Conservation (phyloP, 2,797 vertebrate species). For the Chaenodraco wilsoni region DNA sequence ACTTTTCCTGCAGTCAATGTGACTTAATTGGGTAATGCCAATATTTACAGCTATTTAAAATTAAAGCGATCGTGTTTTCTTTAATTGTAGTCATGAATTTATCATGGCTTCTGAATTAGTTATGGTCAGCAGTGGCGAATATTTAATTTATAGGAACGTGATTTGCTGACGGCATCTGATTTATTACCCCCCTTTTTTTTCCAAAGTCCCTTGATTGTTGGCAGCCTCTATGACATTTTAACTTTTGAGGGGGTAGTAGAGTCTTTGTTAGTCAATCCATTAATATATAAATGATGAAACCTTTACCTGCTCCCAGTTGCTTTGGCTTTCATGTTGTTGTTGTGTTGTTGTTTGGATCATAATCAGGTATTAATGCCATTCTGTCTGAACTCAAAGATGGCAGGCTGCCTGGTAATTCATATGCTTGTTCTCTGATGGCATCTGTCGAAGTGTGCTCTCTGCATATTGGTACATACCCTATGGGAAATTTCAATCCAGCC, state of each 20-base stretch:
- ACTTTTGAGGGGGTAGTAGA: constrained; percentile 78
- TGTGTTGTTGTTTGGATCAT: constrained; percentile 89
- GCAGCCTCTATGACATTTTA: constrained; percentile 82
- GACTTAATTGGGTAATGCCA: constrained; percentile 86
- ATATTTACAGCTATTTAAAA: constrained; percentile 88
- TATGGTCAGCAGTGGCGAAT: constrained; percentile 85
- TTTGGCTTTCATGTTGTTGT: constrained; percentile 90
- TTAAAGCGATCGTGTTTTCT: constrained; percentile 85
- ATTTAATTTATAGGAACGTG: constrained; percentile 84
- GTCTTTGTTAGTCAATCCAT: constrained; percentile 89
- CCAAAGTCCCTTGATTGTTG: constrained; percentile 78
- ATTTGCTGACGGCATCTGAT: constrained; percentile 84
- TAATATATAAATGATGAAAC: constrained; percentile 90
- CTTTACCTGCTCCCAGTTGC: constrained; percentile 90
- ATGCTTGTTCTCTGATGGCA: constrained; percentile 91
- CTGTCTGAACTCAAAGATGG: constrained; percentile 89
- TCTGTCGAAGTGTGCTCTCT: constrained; percentile 89
- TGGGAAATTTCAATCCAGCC: constrained; percentile 87
- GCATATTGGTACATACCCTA: constrained; percentile 89
- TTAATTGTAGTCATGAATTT: constrained; percentile 87
- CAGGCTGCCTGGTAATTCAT: constrained; percentile 90
- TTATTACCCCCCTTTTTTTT: constrained; percentile 48
- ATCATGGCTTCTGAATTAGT: constrained; percentile 85
- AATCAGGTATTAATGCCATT: constrained; percentile 91
- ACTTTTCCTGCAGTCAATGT: constrained; percentile 64